Base-by-base conservation (phyloP, 2,888 invertebrate genomes). In the Heliconius sara region DNA sequence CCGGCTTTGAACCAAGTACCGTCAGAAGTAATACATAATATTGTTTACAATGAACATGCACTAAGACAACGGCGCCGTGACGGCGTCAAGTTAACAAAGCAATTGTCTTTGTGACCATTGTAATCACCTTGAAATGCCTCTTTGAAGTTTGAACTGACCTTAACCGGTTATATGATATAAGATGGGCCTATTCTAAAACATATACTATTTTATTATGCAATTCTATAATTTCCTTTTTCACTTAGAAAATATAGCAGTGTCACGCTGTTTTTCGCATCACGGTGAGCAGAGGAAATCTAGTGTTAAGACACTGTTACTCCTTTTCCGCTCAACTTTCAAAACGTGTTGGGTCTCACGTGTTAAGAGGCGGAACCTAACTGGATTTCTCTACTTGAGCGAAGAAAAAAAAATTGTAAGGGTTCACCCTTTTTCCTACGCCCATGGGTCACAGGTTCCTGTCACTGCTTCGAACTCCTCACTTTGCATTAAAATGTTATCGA, bases 401-500 rank as follows among this genome's bases (percentile, higher is more conserved):
- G 13, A 13, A 25, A 12, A n/a, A 3, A 57, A 57, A 1, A 57
- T 57, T 47, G 16, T 47, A 39, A 39, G 47, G 16, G 16, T 13
- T 47, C 52, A 7, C 52, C 52, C 19, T 7, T 52, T 5, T 52
- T 52, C 7, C 7, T 52, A 30, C 30, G 30, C 30, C 30, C 4
- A 30, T 30, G 30, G 30, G 30, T 30, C 30, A 30, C 30, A 30
- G 4, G 4, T 30, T 30, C 30, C 30, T 30, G 30, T 30, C 30
- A 30, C 30, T 4, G 4, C 30, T 4, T 30, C 30, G 30, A 30
- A 3, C 30, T 30, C 30, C 30, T 30, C 30, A 30, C 30, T 30
- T 30, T 57, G 72, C 52, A 73, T 22, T 10, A 16, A 73, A 57
- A 30, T 73, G n/a, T 73, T 73, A 73, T 73, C 72, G 16, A 34